Evolutionary conservation across 1,140 invertebrate genomes (phyloP).

Genomic region (Rhizoglyphus robini): DNA sequence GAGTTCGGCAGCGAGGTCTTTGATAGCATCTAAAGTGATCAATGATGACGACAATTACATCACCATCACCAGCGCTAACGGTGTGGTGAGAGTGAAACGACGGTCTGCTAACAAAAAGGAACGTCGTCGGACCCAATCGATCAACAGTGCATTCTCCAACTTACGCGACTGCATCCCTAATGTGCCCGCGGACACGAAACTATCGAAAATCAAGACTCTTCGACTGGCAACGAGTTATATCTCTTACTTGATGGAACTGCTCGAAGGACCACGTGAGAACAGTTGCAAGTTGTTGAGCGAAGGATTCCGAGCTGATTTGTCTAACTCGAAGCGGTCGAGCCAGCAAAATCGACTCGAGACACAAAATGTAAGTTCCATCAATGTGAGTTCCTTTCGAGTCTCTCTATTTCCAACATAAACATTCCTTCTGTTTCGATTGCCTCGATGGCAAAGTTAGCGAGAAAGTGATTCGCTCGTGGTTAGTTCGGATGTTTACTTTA

Average conservation of each 20-base stretch:
- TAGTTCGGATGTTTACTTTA: neutral
- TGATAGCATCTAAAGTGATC: too few species aligned
- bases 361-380: neutral
- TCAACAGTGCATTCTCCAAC: conserved; percentile 85
- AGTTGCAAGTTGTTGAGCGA: conserved; percentile 31
- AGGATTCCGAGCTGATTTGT: conserved; percentile 44
- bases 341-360: neutral
- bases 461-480: neutral
- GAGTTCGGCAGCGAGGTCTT: too few species aligned
- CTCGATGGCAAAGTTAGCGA: neutral
- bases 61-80: conserved; percentile 7
- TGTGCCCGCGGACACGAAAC: conserved; percentile 83
- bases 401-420: too few species aligned
- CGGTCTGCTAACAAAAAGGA: conserved; percentile 76
- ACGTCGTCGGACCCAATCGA: conserved; percentile 68
- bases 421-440: neutral
- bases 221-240: conserved; percentile 41
- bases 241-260: conserved; percentile 38
- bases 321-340: conserved; percentile 37
- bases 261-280: conserved; percentile 38
- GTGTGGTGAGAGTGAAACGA: conserved; percentile 16
- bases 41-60: conserved; percentile 6
- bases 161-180: conserved; percentile 86
- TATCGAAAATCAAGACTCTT: conserved; percentile 47
- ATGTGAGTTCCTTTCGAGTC: too few species aligned